Evolutionary conservation across 2,888 invertebrate species (phyloP), one percentile per base, ranked within the genome.

Genomic region (Fissipunctia ypsillon): DNA sequence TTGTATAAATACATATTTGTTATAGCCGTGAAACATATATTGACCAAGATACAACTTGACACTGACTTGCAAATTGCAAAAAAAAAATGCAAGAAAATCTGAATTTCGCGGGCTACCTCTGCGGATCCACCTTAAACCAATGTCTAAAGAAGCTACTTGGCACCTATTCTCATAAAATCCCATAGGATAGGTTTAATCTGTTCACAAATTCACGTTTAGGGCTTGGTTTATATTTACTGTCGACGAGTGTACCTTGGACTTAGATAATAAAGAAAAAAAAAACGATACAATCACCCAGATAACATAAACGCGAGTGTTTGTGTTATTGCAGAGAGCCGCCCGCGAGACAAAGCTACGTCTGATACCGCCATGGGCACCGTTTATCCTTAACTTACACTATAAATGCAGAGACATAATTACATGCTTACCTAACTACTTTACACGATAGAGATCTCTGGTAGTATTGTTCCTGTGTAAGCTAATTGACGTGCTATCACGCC

Each of bases 361-460:
- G 72, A 83, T 41, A 80, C 76, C 59, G 78, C 81, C 84, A 86
- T 79, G 77, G 87, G 77, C 83, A 83, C 78, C 83, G 63, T 81
- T 67, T 72, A 83, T 63, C 28, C 38, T 45, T 83, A 52, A 70
- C 84, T 82, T 85, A 84, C 50, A 52, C 82, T 89, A 87, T 79
- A 86, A 79, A 88, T 89, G 88, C 86, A 75, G 73, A 81, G 67
- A 84, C 69, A 73, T 81, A 73, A 87, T 84, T 86, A 87, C 78
- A 80, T 48, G 48, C 64, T 80, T 78, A 87, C 57, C 64, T 85
- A 80, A 63, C 69, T 76, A 82, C 65, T 78, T 75, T 85, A 87
- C 84, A 88, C 57, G 68, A 81, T 81, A 79, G 88, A 87, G 88
- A 87, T 87, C 88, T 83, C 78, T 87, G 87, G 82, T 78, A 73